Evolutionary conservation across 1,140 invertebrate genomes (phyloP), one percentile per base, ranked within the genome.

Genomic region (Neomicropteryx cornuta): DNA sequence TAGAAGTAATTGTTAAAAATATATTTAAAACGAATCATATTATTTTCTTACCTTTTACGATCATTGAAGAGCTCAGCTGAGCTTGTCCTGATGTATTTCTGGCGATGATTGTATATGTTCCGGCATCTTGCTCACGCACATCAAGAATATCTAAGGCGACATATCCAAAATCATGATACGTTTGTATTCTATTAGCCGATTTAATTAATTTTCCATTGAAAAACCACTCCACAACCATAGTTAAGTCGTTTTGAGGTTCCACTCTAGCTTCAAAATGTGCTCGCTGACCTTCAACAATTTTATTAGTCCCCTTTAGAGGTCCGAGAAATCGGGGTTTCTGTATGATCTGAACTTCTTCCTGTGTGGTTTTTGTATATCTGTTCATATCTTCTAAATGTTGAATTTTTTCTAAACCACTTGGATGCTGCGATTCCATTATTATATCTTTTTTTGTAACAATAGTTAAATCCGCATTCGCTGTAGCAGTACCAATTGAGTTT

Each of bases 221-320:
- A 50, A 88, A 91, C 89, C 89, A 93, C 63, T 92, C 87, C 41
- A 89, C 79, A 38, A 73, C 76, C 77, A 97, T 79, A 2, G 79
- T 84, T 3, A 87, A 67, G 62, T 97, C 93, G 53, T 77, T 91
- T 56, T 90, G 86, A 2, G 93, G 93, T 55, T 96, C 91, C 27
- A 95, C 81, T 39, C 90, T 81, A 24, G 86, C 87, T 71, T 97
- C 94, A 56, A 98, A 97, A 56, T 97, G 93, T 44, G 91, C 92
- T 22, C 87, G 74, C 68, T 98, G 92, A 8, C 88, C 87, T 70
- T 98, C 95, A n/a, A 88, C 76, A 46, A 98, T 86, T 53, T 90
- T 90, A 51, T 83, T 92, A 8, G 88, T 91, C 18, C 88, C 87
- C 58, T 91, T 90, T 5, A 94, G 57, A 28, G 81, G 84, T 41